These are phyloP conservation scores for Hassar affinis DNA, from an alignment of 2,113 vertebrate genomes.

Conservation along the genomic window DNA sequence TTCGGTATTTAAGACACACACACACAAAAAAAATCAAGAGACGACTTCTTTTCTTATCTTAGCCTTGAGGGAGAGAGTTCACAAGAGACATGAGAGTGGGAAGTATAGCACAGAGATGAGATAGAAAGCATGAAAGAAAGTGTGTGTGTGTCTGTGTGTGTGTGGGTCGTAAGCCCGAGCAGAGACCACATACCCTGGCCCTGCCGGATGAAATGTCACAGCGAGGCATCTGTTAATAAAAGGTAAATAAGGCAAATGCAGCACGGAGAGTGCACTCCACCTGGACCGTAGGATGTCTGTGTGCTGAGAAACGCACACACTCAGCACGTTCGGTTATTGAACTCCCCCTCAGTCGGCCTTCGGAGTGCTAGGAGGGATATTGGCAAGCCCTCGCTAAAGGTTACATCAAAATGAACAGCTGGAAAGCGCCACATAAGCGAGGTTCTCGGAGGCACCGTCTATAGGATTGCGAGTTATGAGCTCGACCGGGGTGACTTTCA, in stretches of 20 bases:
- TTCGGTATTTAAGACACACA: background rate
- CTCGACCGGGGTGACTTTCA: constrained; percentile 13
- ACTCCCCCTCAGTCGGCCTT: constrained; percentile 22
- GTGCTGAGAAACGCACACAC: constrained; percentile 27
- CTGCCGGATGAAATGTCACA: constrained; percentile 53
- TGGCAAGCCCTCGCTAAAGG: constrained; percentile 55
- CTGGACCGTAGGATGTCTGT: constrained; percentile 32
- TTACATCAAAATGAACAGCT: constrained; percentile 60
- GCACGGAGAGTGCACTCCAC: background rate
- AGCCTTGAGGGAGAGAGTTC: background rate
- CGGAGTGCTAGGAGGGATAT: constrained; percentile 41
- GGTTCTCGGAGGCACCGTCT: constrained; percentile 13
- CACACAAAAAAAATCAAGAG: background rate
- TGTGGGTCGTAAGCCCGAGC: background rate
- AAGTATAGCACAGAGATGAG: background rate
- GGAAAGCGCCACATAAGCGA: constrained; percentile 37
- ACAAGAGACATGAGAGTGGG: background rate
- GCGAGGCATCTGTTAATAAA: constrained; percentile 48
- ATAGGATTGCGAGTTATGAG: constrained; percentile 15
- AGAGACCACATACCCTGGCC: constrained; percentile 17
- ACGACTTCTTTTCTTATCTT: background rate
- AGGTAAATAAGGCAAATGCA: constrained; percentile 54
- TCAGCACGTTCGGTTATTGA: constrained; percentile 51
- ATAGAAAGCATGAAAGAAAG: background rate
- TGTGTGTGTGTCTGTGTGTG: background rate